Conservation (phyloP, 2,113 vertebrate species). For the Nesoenas mayeri region DNA sequence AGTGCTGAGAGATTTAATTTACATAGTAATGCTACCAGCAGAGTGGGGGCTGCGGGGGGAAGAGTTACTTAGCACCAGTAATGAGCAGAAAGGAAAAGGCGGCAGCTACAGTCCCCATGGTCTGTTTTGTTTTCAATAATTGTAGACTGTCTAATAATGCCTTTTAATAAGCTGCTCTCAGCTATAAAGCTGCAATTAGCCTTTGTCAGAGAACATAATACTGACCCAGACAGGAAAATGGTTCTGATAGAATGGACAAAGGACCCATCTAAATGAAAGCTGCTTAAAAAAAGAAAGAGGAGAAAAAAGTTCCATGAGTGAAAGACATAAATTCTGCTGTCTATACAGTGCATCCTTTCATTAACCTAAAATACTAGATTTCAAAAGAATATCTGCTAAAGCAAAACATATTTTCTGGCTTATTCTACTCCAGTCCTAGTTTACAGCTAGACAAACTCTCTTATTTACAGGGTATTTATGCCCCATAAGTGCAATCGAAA, state of each 20-base stretch:
- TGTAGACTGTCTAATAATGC: conserved; percentile 38
- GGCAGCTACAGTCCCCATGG: conserved; percentile 4
- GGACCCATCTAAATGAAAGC: not conserved
- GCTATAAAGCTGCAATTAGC: conserved; percentile 5
- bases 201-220: conserved; percentile 41
- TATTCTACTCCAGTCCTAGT: not conserved
- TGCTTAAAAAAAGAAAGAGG: not conserved
- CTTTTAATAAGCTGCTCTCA: conserved; percentile 46
- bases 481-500: no score
- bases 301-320: not conserved
- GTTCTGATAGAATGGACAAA: not conserved
- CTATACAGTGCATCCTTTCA: not conserved
- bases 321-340: not conserved
- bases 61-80: conserved; percentile 46
- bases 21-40: conserved; percentile 56
- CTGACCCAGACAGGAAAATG: conserved; percentile 6
- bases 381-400: not conserved
- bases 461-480: not conserved
- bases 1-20: conserved; percentile 51
- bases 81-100: conserved; percentile 33
- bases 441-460: not conserved
- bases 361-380: not conserved
- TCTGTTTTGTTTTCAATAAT: conserved; percentile 61
- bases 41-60: not conserved
- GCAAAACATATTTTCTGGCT: not conserved